A percentile compares a stretch with the other conserved stretches of the same genome.
These are phyloP conservation scores for Dryadula phaetusa DNA, from an alignment of 2,888 invertebrate species.

Conservation along the genomic window DNA sequence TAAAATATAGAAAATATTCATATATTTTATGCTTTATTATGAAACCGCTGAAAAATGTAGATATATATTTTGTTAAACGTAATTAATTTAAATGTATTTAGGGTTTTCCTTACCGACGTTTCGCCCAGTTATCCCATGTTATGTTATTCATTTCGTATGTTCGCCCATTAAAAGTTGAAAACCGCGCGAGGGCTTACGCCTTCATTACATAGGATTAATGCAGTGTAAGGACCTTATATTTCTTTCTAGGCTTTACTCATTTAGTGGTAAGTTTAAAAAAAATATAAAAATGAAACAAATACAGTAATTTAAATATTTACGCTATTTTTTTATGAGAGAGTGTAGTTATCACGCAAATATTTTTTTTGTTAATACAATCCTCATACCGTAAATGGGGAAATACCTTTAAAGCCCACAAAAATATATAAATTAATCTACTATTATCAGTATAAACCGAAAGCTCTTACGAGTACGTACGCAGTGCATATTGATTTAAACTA, in stretches of 20 bases:
- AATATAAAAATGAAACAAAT: neutral
- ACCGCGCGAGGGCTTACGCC: conserved; percentile 47
- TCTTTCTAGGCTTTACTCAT: conserved; percentile 23
- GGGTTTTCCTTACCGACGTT: neutral
- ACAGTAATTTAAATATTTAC: neutral
- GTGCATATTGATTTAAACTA: conserved; percentile 4
- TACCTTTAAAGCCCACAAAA: too few relatives aligned
- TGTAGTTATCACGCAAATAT: too few relatives aligned
- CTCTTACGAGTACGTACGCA: neutral
- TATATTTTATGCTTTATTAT: neutral
- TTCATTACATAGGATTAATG: conserved; percentile 56
- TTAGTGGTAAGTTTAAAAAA: neutral
- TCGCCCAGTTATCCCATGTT: neutral
- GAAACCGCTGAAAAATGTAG: too few relatives aligned
- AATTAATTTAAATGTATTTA: neutral
- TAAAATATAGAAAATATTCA: too few relatives aligned
- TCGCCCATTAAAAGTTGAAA: conserved; percentile 61
- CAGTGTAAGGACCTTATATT: conserved; percentile 37
- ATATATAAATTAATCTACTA: neutral
- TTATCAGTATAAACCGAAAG: neutral
- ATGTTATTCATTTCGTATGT: conserved; percentile 5
- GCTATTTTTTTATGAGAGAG: too few relatives aligned
- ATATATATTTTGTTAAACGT: neutral
- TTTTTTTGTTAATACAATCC: too few relatives aligned
- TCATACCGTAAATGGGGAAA: too few relatives aligned